Evolutionary conservation across 1,140 invertebrate species (phyloP).

Genomic region (Mamestra configurata): DNA sequence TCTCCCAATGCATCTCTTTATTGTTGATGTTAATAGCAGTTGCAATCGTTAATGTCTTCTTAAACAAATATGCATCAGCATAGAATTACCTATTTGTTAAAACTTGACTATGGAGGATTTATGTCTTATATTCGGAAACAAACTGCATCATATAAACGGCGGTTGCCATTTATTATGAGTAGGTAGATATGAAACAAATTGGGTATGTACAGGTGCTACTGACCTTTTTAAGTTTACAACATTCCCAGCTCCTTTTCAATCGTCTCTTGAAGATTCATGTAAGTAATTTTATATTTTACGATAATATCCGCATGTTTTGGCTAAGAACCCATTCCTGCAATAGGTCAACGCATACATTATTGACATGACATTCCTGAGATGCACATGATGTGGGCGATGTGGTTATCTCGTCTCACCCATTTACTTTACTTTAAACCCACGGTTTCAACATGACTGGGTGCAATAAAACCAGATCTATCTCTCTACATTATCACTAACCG

Average conservation of each 20-base stretch:
- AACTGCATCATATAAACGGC: background rate
- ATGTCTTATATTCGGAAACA: background rate
- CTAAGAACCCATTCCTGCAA: constrained; percentile 5
- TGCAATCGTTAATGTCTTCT: background rate
- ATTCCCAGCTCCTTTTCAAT: background rate
- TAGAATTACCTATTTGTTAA: background rate
- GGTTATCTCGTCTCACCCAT: background rate
- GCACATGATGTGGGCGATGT: constrained; percentile 26
- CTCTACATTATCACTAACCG: background rate
- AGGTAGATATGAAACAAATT: background rate
- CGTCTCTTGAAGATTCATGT: background rate
- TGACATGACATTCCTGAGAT: constrained; percentile 42
- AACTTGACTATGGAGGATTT: constrained; percentile 5
- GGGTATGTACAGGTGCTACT: background rate
- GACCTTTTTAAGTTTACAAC: constrained; percentile 22
- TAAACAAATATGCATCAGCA: constrained; percentile 16
- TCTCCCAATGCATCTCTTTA: constrained; percentile 4
- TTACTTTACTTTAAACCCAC: background rate
- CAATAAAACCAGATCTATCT: background rate
- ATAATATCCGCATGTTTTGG: constrained; percentile 11
- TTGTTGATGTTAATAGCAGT: constrained; percentile 1
- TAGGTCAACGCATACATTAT: constrained; percentile 33
- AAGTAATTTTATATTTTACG: background rate
- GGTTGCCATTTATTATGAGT: background rate
- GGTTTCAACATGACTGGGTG: too few species aligned